Evolutionary conservation across 2,113 vertebrate species (phyloP).

Genomic region (Probosciger aterrimus): DNA sequence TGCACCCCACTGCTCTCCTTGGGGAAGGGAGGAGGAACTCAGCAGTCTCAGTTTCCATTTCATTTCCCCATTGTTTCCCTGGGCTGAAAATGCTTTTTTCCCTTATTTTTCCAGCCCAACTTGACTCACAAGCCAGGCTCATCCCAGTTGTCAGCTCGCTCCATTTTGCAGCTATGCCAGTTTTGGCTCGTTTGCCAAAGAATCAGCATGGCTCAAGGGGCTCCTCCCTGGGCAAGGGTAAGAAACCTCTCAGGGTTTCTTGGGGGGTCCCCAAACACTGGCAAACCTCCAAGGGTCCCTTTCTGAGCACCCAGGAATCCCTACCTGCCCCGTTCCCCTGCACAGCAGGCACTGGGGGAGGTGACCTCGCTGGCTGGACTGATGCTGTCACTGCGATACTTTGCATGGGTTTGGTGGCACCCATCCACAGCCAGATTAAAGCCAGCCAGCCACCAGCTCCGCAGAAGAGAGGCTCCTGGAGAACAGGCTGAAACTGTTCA

Average conservation of each 20-base stretch:
- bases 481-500: background rate
- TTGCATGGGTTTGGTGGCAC: background rate
- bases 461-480: background rate
- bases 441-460: background rate
- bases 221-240: background rate
- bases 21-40: background rate
- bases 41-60: background rate
- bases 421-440: background rate
- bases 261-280: fast-evolving
- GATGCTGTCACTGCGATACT: background rate
- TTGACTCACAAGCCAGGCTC: background rate
- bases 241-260: background rate
- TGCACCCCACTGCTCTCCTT: background rate
- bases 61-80: background rate
- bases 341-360: background rate
- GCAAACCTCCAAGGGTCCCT: background rate
- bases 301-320: background rate
- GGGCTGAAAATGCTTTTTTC: background rate
- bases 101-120: background rate
- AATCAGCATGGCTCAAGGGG: background rate
- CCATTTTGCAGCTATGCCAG: background rate
- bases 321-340: background rate
- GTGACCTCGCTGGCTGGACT: background rate
- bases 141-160: background rate
- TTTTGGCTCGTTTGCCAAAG: background rate